These are phyloP conservation scores for Neogale vison DNA, from an alignment of 2,113 vertebrate species.

Conservation along the genomic window DNA sequence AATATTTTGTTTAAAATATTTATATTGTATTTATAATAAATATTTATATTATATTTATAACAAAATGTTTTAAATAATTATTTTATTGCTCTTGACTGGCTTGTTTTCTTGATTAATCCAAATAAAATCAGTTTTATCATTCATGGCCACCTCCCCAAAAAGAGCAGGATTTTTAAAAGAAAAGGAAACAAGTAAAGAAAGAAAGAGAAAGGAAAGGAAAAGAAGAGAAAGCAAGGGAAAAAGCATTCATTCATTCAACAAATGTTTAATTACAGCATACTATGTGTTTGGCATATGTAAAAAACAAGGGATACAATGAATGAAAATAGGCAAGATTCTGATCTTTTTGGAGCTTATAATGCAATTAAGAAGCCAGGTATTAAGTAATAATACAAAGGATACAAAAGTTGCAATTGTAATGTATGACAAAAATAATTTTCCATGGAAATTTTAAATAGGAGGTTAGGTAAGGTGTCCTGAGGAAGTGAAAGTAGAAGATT, in stretches of 20 bases:
- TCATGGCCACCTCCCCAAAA: neutral
- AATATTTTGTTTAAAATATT: neutral
- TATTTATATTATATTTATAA: neutral
- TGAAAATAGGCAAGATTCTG: neutral
- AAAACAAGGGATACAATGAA: neutral
- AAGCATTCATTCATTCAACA: neutral
- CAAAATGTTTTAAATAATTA: neutral
- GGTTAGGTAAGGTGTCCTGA: neutral
- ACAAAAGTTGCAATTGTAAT: neutral
- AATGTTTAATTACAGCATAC: neutral
- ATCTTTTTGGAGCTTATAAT: neutral
- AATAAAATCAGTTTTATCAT: constrained; percentile 14
- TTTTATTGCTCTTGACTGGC: neutral
- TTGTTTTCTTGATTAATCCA: constrained; percentile 19
- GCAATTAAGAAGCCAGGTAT: neutral
- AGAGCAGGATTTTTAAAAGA: neutral
- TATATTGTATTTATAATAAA: neutral
- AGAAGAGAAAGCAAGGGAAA: neutral
- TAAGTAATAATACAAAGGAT: neutral
- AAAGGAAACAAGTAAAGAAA: neutral
- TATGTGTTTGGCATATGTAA: neutral
- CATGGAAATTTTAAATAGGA: neutral
- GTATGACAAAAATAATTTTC: neutral
- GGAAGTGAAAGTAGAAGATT: neutral
- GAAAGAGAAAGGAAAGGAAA: neutral